phyloP scores from a whole-genome alignment of 2,888 invertebrate species.

The Himalopsyche anomala region DNA sequence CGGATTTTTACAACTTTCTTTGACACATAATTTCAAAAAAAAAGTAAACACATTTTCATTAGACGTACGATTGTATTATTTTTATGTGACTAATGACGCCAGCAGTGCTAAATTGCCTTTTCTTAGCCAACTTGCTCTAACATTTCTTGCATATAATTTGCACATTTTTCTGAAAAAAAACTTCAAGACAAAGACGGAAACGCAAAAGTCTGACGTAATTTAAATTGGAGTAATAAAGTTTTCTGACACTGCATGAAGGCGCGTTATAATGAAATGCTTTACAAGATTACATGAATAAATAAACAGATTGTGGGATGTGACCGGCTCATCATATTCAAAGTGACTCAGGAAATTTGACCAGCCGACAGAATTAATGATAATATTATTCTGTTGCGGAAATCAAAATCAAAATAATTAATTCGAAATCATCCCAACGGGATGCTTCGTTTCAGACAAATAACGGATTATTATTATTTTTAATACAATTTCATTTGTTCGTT shows the following conservation, averaged over 20 bases:
- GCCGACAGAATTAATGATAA: slow-evolving; percentile 25
- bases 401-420: slow-evolving; percentile 24
- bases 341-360: slow-evolving; percentile 16
- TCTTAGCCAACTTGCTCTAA: slow-evolving; percentile 24
- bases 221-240: slow-evolving; percentile 50
- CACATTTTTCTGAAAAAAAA: slow-evolving; percentile 23
- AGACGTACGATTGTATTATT: slow-evolving; percentile 18
- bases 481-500: too few species aligned
- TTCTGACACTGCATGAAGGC: slow-evolving; percentile 47
- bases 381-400: background rate
- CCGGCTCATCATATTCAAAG: slow-evolving; percentile 26
- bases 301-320: slow-evolving; percentile 27
- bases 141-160: slow-evolving; percentile 42
- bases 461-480: too few species aligned
- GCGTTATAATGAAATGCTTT: slow-evolving; percentile 47
- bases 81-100: slow-evolving; percentile 28
- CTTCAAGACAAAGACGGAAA: slow-evolving; percentile 36
- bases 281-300: slow-evolving; percentile 45
- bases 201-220: slow-evolving; percentile 32
- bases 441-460: too few species aligned
- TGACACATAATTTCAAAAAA: background rate
- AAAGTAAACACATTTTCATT: slow-evolving; percentile 37
- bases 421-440: background rate
- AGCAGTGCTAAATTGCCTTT: slow-evolving; percentile 20
- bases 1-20: background rate